A percentile compares a stretch with the other conserved stretches of the same genome.
phyloP scores from a whole-genome alignment of 2,888 invertebrate species.

The Acrocyrtus sp. region DNA sequence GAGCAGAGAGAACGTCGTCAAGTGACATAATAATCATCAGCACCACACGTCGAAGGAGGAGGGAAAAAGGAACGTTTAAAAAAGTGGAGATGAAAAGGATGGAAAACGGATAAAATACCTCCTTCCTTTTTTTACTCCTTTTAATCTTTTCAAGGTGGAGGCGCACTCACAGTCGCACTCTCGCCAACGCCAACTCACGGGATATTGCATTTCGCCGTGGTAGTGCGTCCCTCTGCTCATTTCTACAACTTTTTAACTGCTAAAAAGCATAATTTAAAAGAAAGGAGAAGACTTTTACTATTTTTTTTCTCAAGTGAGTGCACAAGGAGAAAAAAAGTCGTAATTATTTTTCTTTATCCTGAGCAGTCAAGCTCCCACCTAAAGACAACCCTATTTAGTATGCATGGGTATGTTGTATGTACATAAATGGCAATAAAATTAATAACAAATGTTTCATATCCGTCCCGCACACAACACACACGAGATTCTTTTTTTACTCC shows the following conservation, averaged over 20 bases:
- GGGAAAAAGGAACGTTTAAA: slow-evolving; percentile 7
- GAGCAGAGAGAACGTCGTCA: slow-evolving; percentile 30
- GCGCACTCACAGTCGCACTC: not conserved
- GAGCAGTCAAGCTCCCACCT: too few species aligned
- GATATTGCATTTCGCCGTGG: not conserved
- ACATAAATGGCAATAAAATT: slow-evolving; percentile 14
- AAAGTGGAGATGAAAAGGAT: not conserved
- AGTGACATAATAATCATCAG: slow-evolving; percentile 54
- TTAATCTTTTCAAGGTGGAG: not conserved
- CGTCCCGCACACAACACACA: too few species aligned
- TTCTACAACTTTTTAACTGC: too few species aligned
- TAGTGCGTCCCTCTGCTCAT: not conserved
- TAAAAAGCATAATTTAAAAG: too few species aligned
- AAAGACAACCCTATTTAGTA: too few species aligned
- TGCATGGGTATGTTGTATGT: too few species aligned
- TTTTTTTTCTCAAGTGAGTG: too few species aligned
- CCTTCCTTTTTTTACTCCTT: slow-evolving; percentile 7
- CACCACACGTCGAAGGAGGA: slow-evolving; percentile 12
- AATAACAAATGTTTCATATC: slow-evolving; percentile 39
- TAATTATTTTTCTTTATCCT: too few species aligned
- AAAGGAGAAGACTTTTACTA: too few species aligned
- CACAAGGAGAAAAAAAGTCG: too few species aligned
- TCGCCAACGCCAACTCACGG: not conserved
- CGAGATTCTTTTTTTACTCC: too few species aligned
- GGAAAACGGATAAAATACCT: slow-evolving; percentile 1